Percentiles rank a stretch among this genome's conserved stretches.
phyloP scores from a whole-genome alignment of 2,797 vertebrate species.

The Hippocampus kuda region DNA sequence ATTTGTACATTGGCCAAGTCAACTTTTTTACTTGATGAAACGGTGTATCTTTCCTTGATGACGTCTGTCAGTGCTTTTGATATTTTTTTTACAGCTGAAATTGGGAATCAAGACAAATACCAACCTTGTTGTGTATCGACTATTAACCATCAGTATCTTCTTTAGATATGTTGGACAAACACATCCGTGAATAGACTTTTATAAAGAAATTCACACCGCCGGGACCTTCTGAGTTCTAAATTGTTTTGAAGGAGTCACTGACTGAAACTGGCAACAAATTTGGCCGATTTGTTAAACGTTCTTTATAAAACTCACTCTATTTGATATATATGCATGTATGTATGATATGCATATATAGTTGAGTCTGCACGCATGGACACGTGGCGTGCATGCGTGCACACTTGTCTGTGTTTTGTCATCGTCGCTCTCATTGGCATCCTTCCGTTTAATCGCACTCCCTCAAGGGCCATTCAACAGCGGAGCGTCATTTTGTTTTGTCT shows the following conservation, averaged over 20 bases:
- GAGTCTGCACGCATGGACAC: slow-evolving; percentile 55
- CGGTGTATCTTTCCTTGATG: background rate
- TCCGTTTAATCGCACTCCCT: slow-evolving; percentile 42
- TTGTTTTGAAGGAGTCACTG: slow-evolving; percentile 39
- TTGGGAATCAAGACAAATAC: background rate
- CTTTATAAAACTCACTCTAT: slow-evolving; percentile 75
- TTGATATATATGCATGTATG: slow-evolving; percentile 72
- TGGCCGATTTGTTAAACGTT: slow-evolving; percentile 47
- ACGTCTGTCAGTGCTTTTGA: slow-evolving; percentile 22
- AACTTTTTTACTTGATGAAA: background rate
- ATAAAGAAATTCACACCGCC: slow-evolving; percentile 64
- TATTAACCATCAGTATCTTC: slow-evolving; percentile 52
- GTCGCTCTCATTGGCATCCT: slow-evolving; percentile 43
- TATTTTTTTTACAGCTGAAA: slow-evolving; percentile 11
- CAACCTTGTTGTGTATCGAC: slow-evolving; percentile 9
- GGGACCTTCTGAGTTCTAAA: slow-evolving; percentile 47
- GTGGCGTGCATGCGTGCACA: slow-evolving; percentile 51
- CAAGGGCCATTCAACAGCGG: slow-evolving; percentile 63
- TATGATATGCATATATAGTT: slow-evolving; percentile 64
- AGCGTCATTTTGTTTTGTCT: slow-evolving; percentile 62
- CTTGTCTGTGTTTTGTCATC: slow-evolving; percentile 58
- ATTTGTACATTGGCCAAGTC: background rate
- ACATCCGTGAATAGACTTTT: slow-evolving; percentile 63
- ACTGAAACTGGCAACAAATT: slow-evolving; percentile 50
- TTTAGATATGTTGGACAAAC: slow-evolving; percentile 66